Evolutionary conservation across 2,797 vertebrate genomes (phyloP).

Genomic region (Anomalospiza imberbis): DNA sequence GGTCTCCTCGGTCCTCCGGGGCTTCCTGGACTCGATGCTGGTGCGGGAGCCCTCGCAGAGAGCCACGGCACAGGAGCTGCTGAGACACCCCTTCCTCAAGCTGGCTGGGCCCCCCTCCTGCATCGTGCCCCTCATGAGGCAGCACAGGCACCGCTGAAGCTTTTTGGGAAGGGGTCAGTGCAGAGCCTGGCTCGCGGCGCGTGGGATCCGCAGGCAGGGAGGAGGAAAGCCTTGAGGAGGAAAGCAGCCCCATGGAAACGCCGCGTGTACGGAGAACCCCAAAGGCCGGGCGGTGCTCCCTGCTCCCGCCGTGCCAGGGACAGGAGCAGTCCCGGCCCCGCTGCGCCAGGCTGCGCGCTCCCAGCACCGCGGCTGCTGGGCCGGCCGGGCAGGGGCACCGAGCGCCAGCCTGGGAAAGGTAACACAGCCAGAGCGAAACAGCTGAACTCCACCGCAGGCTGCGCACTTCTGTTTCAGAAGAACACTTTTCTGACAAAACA

Average conservation of each 20-base stretch:
- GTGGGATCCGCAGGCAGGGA: neutral
- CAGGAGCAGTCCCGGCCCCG: neutral
- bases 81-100: constrained; percentile 93
- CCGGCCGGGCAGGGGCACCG: constrained; percentile 19
- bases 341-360: neutral
- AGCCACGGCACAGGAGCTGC: constrained; percentile 90
- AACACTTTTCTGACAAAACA: constrained; percentile 74
- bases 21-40: constrained; percentile 94
- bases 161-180: neutral
- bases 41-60: constrained; percentile 93
- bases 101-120: constrained; percentile 92
- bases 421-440: constrained; percentile 64
- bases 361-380: neutral
- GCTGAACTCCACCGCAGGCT: constrained; percentile 51
- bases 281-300: neutral
- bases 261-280: neutral
- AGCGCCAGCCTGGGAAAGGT: neutral
- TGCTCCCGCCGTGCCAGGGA: neutral
- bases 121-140: constrained; percentile 97
- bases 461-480: constrained; percentile 75
- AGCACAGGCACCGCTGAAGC: constrained; percentile 90
- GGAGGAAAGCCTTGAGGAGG: neutral
- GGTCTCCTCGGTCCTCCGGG: constrained; percentile 89
- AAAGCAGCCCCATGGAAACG: neutral
- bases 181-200: neutral